phyloP scores from a whole-genome alignment of 2,797 vertebrate genomes.

The Galago senegalensis region DNA sequence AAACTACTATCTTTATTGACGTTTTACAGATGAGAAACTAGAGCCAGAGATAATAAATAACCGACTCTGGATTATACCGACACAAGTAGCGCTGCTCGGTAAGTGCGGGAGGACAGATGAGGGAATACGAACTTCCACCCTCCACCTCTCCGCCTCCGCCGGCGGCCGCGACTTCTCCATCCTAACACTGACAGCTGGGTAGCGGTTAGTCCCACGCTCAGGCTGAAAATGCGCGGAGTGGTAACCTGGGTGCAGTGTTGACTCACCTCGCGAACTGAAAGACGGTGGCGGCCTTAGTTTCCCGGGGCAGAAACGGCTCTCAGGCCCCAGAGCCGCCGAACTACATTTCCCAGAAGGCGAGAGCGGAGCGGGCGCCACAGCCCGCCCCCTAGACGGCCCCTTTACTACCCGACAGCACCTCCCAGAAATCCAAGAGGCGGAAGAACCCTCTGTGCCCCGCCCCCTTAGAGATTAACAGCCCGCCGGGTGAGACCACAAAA shows the following conservation, averaged over 20 bases:
- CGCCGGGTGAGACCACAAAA: background rate
- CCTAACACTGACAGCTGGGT: background rate
- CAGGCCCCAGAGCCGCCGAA: background rate
- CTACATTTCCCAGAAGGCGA: constrained; percentile 68
- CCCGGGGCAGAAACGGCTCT: background rate
- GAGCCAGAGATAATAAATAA: background rate
- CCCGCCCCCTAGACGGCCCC: too few relatives aligned
- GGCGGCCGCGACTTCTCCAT: background rate
- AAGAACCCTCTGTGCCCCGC: rapidly evolving
- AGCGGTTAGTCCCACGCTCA: background rate
- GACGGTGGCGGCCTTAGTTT: rapidly evolving
- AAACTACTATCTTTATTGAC: rapidly evolving
- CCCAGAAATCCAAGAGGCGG: background rate
- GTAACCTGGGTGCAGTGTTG: rapidly evolving
- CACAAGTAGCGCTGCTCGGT: rapidly evolving
- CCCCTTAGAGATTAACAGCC: background rate
- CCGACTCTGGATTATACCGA: background rate
- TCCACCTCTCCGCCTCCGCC: background rate
- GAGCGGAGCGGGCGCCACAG: rapidly evolving
- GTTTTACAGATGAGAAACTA: rapidly evolving
- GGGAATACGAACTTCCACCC: background rate
- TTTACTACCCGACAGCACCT: background rate
- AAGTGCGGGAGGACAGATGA: too few relatives aligned
- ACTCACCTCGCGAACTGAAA: background rate
- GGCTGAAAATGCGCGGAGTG: background rate